Percentiles rank a stretch among this genome's conserved stretches.
Conservation (phyloP, 2,888 invertebrate genomes). For the Lasioglossum villosulum region DNA sequence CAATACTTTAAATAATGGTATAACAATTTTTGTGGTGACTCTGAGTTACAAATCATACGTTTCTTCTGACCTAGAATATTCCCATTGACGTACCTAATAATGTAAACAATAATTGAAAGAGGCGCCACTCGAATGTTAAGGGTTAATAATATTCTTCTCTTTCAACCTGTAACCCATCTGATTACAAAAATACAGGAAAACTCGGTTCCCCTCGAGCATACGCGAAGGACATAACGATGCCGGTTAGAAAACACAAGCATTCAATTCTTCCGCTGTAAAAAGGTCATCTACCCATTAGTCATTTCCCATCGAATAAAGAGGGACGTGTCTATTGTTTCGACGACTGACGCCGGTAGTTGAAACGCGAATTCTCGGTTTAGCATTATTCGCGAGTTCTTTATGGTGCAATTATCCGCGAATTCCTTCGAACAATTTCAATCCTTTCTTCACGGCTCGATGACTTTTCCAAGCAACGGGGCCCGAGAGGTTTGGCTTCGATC, state of each 20-base stretch:
- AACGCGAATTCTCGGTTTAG: background rate
- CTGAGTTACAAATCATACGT: too few relatives aligned
- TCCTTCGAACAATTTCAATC: background rate
- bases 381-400: background rate
- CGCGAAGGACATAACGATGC: background rate
- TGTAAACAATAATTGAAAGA: too few relatives aligned
- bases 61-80: too few relatives aligned
- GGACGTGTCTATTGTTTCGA: background rate
- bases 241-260: background rate
- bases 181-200: background rate
- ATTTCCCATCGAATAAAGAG: background rate
- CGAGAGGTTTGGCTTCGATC: slow-evolving; percentile 46
- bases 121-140: too few relatives aligned
- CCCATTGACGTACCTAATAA: too few relatives aligned
- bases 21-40: too few relatives aligned
- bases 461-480: slow-evolving; percentile 39
- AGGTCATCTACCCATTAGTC: background rate
- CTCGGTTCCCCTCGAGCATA: background rate
- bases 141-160: too few relatives aligned
- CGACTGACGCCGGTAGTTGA: background rate
- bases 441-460: slow-evolving; percentile 6
- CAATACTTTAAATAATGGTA: too few relatives aligned
- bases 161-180: background rate
- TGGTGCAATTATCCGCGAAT: slow-evolving; percentile 7
- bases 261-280: background rate